Percentiles rank a stretch among this genome's conserved stretches.
Conservation (phyloP, 2,888 invertebrate species). For the Cephus sareptanus region DNA sequence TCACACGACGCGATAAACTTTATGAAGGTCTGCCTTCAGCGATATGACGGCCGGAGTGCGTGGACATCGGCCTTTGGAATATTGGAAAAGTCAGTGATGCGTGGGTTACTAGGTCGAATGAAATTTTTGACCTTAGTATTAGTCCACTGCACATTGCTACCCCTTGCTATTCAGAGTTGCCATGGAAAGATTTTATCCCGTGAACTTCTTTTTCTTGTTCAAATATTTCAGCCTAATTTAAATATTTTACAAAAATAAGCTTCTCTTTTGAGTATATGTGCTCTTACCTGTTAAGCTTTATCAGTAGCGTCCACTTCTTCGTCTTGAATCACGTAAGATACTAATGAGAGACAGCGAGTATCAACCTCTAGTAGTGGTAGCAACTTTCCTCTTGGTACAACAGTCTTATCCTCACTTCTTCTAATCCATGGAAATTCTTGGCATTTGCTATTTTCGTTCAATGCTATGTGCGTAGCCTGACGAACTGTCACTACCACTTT, state of each 20-base stretch:
- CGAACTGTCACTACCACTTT: constrained; percentile 72
- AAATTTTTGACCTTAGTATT: not conserved
- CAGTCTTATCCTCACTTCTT: constrained; percentile 39
- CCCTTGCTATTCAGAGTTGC: not conserved
- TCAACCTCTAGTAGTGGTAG: constrained; percentile 66
- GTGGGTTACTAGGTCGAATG: not conserved
- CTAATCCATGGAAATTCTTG: constrained; percentile 69
- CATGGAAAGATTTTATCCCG: not conserved
- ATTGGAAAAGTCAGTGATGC: not conserved
- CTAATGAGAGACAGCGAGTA: constrained; percentile 19
- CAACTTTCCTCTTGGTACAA: constrained; percentile 56
- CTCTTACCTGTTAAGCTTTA: not conserved
- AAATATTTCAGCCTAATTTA: too few species aligned
- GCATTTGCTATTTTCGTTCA: constrained; percentile 69
- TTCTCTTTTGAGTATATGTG: not conserved
- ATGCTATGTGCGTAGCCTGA: constrained; percentile 70
- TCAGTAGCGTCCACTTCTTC: not conserved
- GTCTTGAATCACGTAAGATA: constrained; percentile 27
- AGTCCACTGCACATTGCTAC: too few species aligned
- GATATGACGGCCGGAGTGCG: not conserved
- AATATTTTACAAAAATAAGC: not conserved
- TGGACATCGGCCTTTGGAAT: not conserved
- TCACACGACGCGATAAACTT: not conserved
- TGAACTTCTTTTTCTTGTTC: not conserved
- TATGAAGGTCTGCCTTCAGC: not conserved